Conservation (phyloP, 2,797 vertebrate species). For the Poeciliopsis turneri region DNA sequence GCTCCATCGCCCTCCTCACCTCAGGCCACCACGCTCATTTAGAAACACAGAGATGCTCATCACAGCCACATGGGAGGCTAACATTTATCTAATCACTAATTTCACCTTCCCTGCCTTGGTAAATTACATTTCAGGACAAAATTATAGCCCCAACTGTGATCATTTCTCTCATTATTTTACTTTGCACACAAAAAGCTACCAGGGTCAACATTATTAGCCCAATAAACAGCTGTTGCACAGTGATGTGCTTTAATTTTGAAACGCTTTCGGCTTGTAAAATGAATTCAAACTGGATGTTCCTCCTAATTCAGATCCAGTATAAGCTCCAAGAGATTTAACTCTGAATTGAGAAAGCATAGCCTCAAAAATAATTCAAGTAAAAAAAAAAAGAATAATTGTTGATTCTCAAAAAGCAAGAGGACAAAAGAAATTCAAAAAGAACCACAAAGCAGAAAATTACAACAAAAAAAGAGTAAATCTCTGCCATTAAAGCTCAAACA, state of each 20-base stretch:
- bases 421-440: neutral
- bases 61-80: constrained; percentile 48
- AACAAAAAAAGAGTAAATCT: too few relatives aligned
- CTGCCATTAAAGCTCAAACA: too few relatives aligned
- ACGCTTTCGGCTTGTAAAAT: neutral
- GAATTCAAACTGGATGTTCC: neutral
- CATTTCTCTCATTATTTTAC: neutral
- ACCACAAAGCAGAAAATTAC: neutral
- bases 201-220: neutral
- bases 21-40: constrained; percentile 65
- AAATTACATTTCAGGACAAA: neutral
- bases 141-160: neutral
- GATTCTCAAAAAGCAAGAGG: too few relatives aligned
- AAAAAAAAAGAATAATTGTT: neutral
- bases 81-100: constrained; percentile 29
- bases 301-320: neutral
- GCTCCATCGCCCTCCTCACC: constrained; percentile 65
- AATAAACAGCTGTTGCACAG: neutral
- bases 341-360: neutral
- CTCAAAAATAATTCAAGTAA: neutral
- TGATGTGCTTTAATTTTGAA: neutral
- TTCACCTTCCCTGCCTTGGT: constrained; percentile 43
- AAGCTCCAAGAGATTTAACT: neutral
- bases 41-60: constrained; percentile 42
- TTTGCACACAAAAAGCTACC: neutral